phyloP scores from a whole-genome alignment of 2,797 vertebrate genomes.

The Clarias pachynema region DNA sequence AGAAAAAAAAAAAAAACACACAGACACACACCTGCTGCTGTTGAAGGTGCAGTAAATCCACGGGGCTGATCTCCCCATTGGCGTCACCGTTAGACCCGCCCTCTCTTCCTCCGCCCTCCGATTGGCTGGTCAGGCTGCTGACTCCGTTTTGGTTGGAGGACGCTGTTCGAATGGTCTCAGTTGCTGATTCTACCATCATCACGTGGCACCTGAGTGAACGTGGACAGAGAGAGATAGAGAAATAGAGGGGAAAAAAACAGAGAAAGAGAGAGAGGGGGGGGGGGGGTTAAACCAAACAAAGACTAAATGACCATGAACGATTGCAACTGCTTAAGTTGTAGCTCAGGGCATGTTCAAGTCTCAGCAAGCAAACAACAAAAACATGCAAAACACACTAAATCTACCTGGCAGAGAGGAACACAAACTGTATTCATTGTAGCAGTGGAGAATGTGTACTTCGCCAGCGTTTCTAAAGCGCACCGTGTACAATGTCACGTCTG shows the following conservation, averaged over 20 bases:
- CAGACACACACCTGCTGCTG: conserved; percentile 91
- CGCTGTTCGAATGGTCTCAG: conserved; percentile 97
- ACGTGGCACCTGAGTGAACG: conserved; percentile 79
- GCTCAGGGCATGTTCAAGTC: conserved; percentile 34
- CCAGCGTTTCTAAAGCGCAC: conserved; percentile 24
- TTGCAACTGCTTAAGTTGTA: conserved; percentile 38
- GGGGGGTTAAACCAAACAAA: conserved; percentile 27
- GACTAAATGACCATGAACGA: conserved; percentile 46
- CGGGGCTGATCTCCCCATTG: conserved; percentile 93
- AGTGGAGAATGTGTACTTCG: conserved; percentile 37
- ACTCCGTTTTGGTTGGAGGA: conserved; percentile 94
- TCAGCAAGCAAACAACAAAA: conserved; percentile 41
- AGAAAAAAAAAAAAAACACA: conserved; percentile 20
- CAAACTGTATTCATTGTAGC: not conserved
- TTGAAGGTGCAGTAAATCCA: conserved; percentile 95
- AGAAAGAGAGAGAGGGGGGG: not conserved
- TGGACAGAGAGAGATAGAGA: not conserved
- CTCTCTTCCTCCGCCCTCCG: conserved; percentile 84
- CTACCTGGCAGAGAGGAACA: conserved; percentile 20
- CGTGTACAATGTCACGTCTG: conserved; percentile 39
- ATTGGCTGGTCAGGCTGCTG: conserved; percentile 93
- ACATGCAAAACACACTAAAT: conserved; percentile 26
- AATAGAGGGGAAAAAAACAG: not conserved
- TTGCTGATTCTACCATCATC: conserved; percentile 99
- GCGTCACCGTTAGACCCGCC: conserved; percentile 84